Evolutionary conservation across 2,113 vertebrate genomes (phyloP), one percentile per base, ranked within the genome.

Genomic region (Actinemys pallida): DNA sequence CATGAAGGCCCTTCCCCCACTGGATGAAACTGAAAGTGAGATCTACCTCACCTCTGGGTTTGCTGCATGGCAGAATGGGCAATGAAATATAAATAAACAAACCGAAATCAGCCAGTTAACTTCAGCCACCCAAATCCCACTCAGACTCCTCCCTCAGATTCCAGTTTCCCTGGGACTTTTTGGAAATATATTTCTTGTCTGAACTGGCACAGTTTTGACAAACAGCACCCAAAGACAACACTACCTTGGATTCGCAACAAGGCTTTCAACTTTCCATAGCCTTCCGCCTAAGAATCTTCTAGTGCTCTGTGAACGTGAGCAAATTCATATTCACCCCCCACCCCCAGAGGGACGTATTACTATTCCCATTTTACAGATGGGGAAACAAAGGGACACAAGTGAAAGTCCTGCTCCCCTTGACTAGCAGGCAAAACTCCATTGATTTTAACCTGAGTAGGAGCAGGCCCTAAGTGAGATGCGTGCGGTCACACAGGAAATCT

Each of bases 211-310:
- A 39, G 45, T 10, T 8, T 6, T 42, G 42, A 10, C 80, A 54
- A 45, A 27, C 5, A 89, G 49, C 50, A 76, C 7, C 20, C 29
- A 50, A 8, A 0, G 14, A 29, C 16, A 31, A 31, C 2, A 47
- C 45, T 45, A 47, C 5, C 72, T 25, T 24, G 39, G 24, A 78
- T 45, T 47, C 42, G 7, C 24, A 78, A 39, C 12, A 29, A 81
- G 1, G 2, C 59, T 94, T 25, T 9, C 3, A 27, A 52, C 19
- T 62, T 31, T 49, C 57, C 76, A 24, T 57, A 14, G 90, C 50
- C 29, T 8, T 3, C 27, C 39, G 2, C 1, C 42, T 25, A 16
- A 89, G 79, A 80, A 0, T 4, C 12, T 10, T 0, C 19, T 0
- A 1, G 11, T 19, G 65, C 25, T 49, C n/a, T 25, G 29, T 14